A percentile compares a stretch with the other conserved stretches of the same genome.
Conservation (phyloP, 2,797 vertebrate species). For the Rhinoraja longicauda region DNA sequence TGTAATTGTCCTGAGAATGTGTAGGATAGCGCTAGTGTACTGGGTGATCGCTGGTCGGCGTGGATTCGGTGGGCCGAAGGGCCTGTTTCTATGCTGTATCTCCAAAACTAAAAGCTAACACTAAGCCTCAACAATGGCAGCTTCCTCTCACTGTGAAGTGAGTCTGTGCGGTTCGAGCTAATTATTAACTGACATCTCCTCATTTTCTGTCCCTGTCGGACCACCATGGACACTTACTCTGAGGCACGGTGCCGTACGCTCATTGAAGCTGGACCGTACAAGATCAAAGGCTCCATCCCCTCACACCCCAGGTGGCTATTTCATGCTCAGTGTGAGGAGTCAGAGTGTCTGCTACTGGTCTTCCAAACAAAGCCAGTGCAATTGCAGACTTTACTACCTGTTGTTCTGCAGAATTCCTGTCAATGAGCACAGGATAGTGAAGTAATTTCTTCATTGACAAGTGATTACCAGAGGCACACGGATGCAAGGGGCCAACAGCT, state of each 20-base stretch:
- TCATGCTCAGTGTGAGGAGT: constrained; percentile 32
- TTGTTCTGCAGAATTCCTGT: constrained; percentile 23
- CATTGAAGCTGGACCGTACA: neutral
- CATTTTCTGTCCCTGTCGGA: neutral
- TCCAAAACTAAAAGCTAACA: too few relatives aligned
- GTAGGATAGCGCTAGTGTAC: too few relatives aligned
- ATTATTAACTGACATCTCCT: constrained; percentile 23
- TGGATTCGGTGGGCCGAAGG: too few relatives aligned
- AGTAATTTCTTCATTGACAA: constrained; percentile 36
- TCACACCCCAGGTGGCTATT: constrained; percentile 25
- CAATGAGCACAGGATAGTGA: constrained; percentile 36
- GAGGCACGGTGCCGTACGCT: neutral
- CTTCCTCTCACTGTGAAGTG: neutral
- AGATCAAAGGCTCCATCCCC: constrained; percentile 6
- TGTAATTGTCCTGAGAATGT: too few relatives aligned
- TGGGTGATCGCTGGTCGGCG: too few relatives aligned
- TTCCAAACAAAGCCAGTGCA: constrained; percentile 28
- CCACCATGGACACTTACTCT: constrained; percentile 31
- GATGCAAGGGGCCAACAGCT: constrained; percentile 22
- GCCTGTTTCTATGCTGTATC: too few relatives aligned
- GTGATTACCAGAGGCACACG: constrained; percentile 33
- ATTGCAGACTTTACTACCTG: constrained; percentile 38
- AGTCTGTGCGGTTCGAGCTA: neutral
- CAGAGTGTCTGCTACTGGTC: constrained; percentile 18
- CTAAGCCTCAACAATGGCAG: neutral